Conservation (phyloP, 1,140 invertebrate genomes). For the Drosophila baimaii region DNA sequence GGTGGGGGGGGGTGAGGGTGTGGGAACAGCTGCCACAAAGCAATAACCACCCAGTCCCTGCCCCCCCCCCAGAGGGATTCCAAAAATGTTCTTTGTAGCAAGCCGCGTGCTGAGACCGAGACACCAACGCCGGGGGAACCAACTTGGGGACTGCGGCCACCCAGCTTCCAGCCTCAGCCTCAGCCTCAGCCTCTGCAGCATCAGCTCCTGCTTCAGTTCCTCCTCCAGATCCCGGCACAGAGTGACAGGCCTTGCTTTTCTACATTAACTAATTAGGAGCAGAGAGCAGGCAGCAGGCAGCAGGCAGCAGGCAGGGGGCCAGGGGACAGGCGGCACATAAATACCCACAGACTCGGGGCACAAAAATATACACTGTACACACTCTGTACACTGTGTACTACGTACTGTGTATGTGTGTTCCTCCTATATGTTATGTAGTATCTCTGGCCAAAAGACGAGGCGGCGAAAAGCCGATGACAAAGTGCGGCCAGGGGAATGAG, state of each 20-base stretch:
- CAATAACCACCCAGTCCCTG: neutral
- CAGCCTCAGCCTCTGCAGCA: neutral
- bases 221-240: neutral
- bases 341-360: constrained; percentile 7
- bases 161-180: neutral
- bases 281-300: too few species aligned
- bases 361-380: constrained; percentile 7
- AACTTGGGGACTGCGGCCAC: constrained; percentile 15
- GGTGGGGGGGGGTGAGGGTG: too few species aligned
- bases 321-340: constrained; percentile 16
- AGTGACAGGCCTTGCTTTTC: constrained; percentile 52
- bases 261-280: constrained; percentile 78
- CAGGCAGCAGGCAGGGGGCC: too few species aligned
- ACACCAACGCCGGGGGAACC: constrained; percentile 18
- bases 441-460: constrained; percentile 11
- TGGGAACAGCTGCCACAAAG: constrained; percentile 32
- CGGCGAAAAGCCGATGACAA: constrained; percentile 24
- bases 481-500: constrained; percentile 7
- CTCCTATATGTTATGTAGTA: neutral
- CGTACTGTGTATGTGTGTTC: neutral
- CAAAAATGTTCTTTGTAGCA: constrained; percentile 49
- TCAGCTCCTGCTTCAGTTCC: neutral
- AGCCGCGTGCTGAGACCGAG: constrained; percentile 45
- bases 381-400: neutral
- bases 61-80: constrained; percentile 17